Evolutionary conservation across 2,113 vertebrate genomes (phyloP).

Genomic region (Spea multiplicata): DNA sequence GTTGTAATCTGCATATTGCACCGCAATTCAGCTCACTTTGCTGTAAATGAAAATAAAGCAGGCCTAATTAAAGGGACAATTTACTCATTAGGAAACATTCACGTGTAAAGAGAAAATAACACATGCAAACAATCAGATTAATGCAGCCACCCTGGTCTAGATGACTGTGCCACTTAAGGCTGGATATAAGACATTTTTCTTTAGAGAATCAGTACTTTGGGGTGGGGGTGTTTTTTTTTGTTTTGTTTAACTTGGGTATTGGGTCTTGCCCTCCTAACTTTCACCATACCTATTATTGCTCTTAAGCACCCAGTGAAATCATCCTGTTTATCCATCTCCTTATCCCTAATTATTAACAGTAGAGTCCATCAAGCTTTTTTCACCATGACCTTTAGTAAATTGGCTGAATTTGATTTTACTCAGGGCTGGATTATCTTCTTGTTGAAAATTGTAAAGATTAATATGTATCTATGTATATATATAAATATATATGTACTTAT

Average conservation of each 20-base stretch:
- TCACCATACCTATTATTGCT: too few relatives aligned
- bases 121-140: conserved; percentile 7
- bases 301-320: conserved; percentile 2
- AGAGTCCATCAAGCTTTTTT: conserved; percentile 14
- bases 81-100: conserved; percentile 17
- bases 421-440: not conserved
- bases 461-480: not conserved
- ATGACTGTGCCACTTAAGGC: not conserved
- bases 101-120: conserved; percentile 4
- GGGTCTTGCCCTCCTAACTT: not conserved
- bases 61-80: conserved; percentile 12
- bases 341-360: conserved; percentile 18
- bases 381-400: not conserved
- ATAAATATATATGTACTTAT: not conserved
- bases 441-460: not conserved
- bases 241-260: not conserved
- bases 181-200: not conserved
- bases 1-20: conserved; percentile 30
- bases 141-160: not conserved
- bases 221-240: not conserved
- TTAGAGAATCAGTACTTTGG: not conserved
- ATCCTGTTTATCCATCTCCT: not conserved
- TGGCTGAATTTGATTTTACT: not conserved
- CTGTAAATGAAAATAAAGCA: not conserved
- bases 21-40: conserved; percentile 2